Evolutionary conservation across 2,113 vertebrate species (phyloP).

Genomic region (Callipepla squamata): DNA sequence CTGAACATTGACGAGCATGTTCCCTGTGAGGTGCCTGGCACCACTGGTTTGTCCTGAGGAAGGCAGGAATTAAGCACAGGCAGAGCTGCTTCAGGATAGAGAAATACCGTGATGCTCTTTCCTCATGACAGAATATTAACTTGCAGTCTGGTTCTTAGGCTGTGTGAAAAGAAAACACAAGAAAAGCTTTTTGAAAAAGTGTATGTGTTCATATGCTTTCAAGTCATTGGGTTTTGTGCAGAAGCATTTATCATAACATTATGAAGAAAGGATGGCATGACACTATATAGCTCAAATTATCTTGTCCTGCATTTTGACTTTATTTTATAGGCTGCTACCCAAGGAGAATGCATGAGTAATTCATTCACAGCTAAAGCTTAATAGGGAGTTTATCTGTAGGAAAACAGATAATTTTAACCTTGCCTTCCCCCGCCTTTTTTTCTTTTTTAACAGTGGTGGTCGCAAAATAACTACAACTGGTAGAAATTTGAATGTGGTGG

Average conservation of each 20-base stretch:
- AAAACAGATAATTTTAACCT: neutral
- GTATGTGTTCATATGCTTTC: neutral
- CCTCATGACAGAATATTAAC: neutral
- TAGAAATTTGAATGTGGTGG: conserved; percentile 83
- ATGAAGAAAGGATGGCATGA: neutral
- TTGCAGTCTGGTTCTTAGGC: neutral
- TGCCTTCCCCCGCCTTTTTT: accelerated
- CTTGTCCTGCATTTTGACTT: neutral
- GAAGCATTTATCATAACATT: neutral
- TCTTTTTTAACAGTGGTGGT: conserved; percentile 81
- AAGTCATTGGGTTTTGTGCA: neutral
- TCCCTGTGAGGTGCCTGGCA: conserved; percentile 37
- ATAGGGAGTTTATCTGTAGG: neutral
- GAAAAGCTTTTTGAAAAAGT: neutral
- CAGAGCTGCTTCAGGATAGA: neutral
- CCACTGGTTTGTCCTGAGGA: neutral
- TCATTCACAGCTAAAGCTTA: neutral
- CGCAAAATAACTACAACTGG: conserved; percentile 83
- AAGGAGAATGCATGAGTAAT: neutral
- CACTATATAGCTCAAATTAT: neutral
- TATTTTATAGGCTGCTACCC: neutral
- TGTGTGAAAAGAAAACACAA: neutral
- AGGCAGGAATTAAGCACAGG: neutral
- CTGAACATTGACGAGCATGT: neutral
- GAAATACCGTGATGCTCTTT: neutral